Percentiles rank a stretch among this genome's conserved stretches.
These are phyloP conservation scores for Microctenopoma lineatum DNA, from an alignment of 2,797 vertebrate species.

Conservation along the genomic window DNA sequence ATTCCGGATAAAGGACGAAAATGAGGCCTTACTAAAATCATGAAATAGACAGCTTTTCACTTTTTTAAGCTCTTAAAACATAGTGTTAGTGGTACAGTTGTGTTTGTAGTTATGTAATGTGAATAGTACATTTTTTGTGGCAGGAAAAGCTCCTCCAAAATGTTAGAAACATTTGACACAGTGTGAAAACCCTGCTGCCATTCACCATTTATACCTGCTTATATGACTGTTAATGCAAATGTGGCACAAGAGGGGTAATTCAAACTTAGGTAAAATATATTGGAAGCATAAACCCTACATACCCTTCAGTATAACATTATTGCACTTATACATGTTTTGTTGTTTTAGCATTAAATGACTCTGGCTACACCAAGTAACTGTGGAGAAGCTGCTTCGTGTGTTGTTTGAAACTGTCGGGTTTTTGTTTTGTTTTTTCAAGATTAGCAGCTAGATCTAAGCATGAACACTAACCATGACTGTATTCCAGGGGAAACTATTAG, in stretches of 20 bases:
- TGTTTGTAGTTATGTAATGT: constrained; percentile 19
- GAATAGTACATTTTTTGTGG: constrained; percentile 18
- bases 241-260: constrained; percentile 29
- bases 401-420: neutral
- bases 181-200: constrained; percentile 1
- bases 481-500: neutral
- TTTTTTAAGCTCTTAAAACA: constrained; percentile 52
- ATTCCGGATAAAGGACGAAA: constrained; percentile 23
- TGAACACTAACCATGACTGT: constrained; percentile 14
- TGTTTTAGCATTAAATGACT: neutral
- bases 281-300: neutral
- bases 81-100: constrained; percentile 21
- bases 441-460: constrained; percentile 10
- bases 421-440: neutral
- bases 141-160: constrained; percentile 34
- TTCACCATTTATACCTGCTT: constrained; percentile 15
- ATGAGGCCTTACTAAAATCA: constrained; percentile 60
- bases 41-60: constrained; percentile 36
- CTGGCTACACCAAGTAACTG: neutral
- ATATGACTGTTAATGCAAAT: constrained; percentile 41
- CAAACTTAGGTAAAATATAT: constrained; percentile 18
- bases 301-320: neutral
- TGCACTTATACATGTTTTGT: constrained; percentile 20
- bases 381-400: constrained; percentile 19
- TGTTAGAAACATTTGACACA: constrained; percentile 18